Base-by-base conservation (phyloP, 2,797 vertebrate species). In the Galago senegalensis region DNA sequence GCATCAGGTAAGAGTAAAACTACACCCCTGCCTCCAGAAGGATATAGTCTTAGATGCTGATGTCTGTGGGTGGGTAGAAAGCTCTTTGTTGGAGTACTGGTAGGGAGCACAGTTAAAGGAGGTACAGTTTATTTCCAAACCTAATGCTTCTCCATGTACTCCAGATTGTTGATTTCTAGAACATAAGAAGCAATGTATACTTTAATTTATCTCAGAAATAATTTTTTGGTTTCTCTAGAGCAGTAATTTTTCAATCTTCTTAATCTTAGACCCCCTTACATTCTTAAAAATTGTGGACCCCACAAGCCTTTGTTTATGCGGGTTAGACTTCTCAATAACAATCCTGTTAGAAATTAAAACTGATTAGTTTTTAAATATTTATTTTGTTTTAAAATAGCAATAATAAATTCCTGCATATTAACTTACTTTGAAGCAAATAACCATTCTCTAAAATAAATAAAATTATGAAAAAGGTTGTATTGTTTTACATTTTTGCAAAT, bases 1-100 rank as follows among this genome's bases (percentile, higher is more conserved):
- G 94, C 81, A 63, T 88, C 92, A 92, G 91, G 87, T 90, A 94
- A 96, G 94, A 96, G 94, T 79, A 76, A 94, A 95, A 86, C 53
- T 69, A 67, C 21, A 81, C 65, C 90, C 87, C 87, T 96, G 93
- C 93, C 93, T 97, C 96, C 76, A 0, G 43, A 89, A 96, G 77
- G 84, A 84, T 23, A 87, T 17, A 65, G 81, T 69, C 87, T 77
- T 43, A 83, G 81, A 77, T 91, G 46, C 72, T 87, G 70, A 40
- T 31, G 3, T 53, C 63, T 85, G 75, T 96, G 84, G 82, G 70
- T 1, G 43, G 87, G 61, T 43, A 7, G 49, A 27, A 80, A 91
- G 31, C 61, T 63, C 49, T 94, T 63, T 70, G 56, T 63, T 89
- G 76, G 70, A 81, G 10, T 81, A n/a, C 76, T 91, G 79, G 25